Base-by-base conservation (phyloP, 2,797 vertebrate species). In the Muscicapa comitata region DNA sequence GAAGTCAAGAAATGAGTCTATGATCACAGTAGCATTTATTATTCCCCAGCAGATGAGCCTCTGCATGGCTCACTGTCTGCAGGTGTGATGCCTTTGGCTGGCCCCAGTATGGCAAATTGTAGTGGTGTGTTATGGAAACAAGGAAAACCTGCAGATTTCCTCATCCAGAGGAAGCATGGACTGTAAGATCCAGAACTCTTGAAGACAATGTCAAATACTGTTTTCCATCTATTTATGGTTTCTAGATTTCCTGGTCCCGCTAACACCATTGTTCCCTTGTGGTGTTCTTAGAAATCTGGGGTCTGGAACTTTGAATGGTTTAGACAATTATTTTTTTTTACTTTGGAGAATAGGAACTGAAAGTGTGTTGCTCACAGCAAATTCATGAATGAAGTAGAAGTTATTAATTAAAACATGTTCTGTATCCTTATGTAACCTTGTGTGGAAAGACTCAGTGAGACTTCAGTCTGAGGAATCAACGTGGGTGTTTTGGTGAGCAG, bases 271-370 rank as follows among this genome's bases (percentile, higher is more conserved):
- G 92, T 92, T 96, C 57, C 38, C 37, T 71, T 74, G 38, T 91
- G 86, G n/a, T 85, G 70, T 94, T 95, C 93, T 92, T 96, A 92
- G 86, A 95, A 91, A 61, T 82, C 63, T 94, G 67, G 10, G 76
- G 38, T 86, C 62, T 88, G 66, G 29, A 42, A 7, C 53, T 82
- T 82, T 90, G 57, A 93, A 61, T 61, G 38, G 67, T 61, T 87
- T 63, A 76, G 84, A 24, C 21, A 62, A 10, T 33, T 67, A 2
- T 57, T 65, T 72, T 48, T 35, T 74, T 81, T 84, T 7, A 7
- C 13, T 70, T 62, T 54, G 11, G 24, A 79, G 57, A 42, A 4
- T 3, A 76, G 29, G 59, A 86, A 18, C 37, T 47, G 70, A 31
- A 85, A 74, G 28, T 15, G 43, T 1, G 2, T 73, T 92, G 53